Evolutionary conservation across 2,113 vertebrate species (phyloP), one percentile per base, ranked within the genome.

Genomic region (Eulacestoma nigropectus): DNA sequence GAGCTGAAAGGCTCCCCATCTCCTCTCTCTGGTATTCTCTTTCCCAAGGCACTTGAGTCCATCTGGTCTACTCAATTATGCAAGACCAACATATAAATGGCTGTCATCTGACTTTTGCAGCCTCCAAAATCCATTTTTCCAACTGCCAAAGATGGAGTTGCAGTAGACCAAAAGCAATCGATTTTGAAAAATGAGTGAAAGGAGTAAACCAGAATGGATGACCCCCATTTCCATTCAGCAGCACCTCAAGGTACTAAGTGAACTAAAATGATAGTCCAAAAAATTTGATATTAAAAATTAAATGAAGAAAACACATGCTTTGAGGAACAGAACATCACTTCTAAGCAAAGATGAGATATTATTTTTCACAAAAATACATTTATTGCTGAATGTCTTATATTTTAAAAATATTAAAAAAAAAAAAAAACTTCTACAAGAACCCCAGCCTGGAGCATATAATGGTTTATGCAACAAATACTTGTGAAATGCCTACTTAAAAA

Each of bases 391-490:
- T 78, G 42, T 26, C 44, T 26, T 84, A 46, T 87, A 95, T 90
- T 37, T 13, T 12, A 85, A 91, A 59, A 39, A 65, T 18, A 15
- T 30, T n/a, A 19, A 8, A 3, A 3, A 53, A 92, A 89, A 60
- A 60, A 86, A 27, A 89, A 60, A 60, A 86, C 25, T 39, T 33
- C 46, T 72, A 65, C 90, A 77, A 18, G 46, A 95, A 90, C 82
- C 72, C 42, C 65, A 95, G 92, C 92, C 95, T 87, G 57, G 9
- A 93, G 95, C 81, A 81, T 25, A 82, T 49, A 89, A 92, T 84
- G 90, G 83, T 93, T 94, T 79, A 84, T 59, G 87, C 83, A 93
- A 96, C 87, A 95, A 96, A 95, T 76, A 89, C 89, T 88, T 84
- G 82, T 88, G 96, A 96, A 95, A 91, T 89, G 52, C 84, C 86